A percentile compares a stretch with the other conserved stretches of the same genome.
These are phyloP conservation scores for Aythya baeri DNA, from an alignment of 2,113 vertebrate genomes.

Conservation along the genomic window DNA sequence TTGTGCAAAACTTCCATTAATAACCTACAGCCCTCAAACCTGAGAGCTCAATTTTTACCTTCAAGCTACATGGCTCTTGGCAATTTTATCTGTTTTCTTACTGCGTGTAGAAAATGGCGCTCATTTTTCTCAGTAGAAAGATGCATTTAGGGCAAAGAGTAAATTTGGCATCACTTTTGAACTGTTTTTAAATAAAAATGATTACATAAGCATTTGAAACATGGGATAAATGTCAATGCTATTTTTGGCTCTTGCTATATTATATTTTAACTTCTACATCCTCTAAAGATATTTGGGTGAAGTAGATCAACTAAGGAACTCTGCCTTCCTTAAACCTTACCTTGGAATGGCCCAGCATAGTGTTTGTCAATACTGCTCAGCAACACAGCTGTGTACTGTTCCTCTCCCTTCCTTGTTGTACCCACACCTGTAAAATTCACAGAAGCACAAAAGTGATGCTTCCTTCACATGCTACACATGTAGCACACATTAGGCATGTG, in stretches of 20 bases:
- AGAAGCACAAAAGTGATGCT: background rate
- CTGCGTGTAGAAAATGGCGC: background rate
- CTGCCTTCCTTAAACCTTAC: background rate
- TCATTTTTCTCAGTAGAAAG: background rate
- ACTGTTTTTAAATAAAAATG: background rate
- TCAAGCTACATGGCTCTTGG: background rate
- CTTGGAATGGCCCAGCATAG: background rate
- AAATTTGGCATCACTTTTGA: background rate
- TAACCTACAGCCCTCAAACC: background rate
- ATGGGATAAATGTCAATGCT: background rate
- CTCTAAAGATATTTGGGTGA: background rate
- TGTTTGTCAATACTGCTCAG: background rate
- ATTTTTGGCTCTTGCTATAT: background rate
- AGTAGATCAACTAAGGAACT: background rate
- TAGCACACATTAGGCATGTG: background rate
- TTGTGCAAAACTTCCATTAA: background rate
- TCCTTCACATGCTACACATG: too few relatives aligned
- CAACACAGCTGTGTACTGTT: background rate
- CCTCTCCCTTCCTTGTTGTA: background rate
- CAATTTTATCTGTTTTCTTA: background rate
- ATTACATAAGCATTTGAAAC: background rate
- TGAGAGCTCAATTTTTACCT: background rate
- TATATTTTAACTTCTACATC: background rate
- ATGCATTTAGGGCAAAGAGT: background rate
- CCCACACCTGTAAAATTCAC: background rate